phyloP scores from a whole-genome alignment of 2,113 vertebrate species.

The Parotia lawesii region DNA sequence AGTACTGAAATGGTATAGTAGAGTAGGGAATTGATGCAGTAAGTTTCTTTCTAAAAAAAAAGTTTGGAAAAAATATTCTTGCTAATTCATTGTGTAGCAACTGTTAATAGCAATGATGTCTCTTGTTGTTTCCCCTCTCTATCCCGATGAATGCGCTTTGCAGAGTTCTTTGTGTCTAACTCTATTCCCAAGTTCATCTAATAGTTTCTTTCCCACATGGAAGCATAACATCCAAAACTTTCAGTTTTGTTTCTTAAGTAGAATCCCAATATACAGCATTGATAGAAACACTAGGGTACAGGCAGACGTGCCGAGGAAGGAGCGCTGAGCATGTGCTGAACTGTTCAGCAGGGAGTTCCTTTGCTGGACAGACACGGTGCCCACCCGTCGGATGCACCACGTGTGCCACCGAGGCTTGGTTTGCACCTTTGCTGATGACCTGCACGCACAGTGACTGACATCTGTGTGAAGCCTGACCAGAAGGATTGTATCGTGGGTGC shows the following conservation, averaged over 20 bases:
- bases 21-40: background rate
- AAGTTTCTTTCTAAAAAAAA: background rate
- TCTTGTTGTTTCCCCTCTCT: background rate
- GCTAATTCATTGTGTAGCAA: background rate
- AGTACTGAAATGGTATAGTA: background rate
- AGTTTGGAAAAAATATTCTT: background rate
- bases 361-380: background rate
- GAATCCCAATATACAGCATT: background rate
- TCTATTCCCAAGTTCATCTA: background rate
- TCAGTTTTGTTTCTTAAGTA: background rate
- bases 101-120: background rate
- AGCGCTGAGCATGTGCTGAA: fast-evolving
- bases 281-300: background rate
- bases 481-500: background rate
- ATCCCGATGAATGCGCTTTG: background rate
- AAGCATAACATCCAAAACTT: background rate
- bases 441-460: no score
- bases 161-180: background rate
- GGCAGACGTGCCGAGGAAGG: background rate
- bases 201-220: background rate
- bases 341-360: background rate
- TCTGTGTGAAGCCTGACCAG: background rate
- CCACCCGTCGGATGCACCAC: no score
- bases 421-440: background rate
- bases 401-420: fast-evolving